Evolutionary conservation across 2,113 vertebrate genomes (phyloP), one percentile per base, ranked within the genome.

Genomic region (Puffinus mauretanicus): DNA sequence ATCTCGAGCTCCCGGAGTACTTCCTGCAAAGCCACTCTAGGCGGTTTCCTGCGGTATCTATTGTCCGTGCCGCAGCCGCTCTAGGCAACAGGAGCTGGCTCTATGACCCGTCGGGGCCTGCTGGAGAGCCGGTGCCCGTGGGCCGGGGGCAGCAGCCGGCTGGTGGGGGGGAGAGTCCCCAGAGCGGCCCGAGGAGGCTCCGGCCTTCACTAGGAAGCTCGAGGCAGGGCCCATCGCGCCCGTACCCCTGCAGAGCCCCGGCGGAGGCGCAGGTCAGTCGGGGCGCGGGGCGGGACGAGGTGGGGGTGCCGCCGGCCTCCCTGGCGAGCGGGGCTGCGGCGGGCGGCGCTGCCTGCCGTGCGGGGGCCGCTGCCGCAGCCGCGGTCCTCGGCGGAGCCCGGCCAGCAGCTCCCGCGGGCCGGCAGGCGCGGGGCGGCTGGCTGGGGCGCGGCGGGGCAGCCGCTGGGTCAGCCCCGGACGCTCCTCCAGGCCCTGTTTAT

Each of bases 201-300:
- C 10, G 49, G 44, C 42, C 57, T 57, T 67, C n/a, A 0, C 26
- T 13, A 9, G 27, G 46, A 77, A 34, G 21, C n/a, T 18, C 2
- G 22, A 40, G 65, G 16, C 16, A 7, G 77, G 46, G 32, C 16
- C 51, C 7, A 9, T 30, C 22, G 13, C 10, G 3, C 25, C 16
- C 29, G 13, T 22, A 38, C 8, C 11, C 20, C 29, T 20, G 40
- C 44, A 4, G 67, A 38, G 69, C 5, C 10, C 38, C 18, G 10
- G 66, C 30, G 11, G 69, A 34, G 34, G 62, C 22, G 14, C 83
- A 93, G 96, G 97, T 96, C 51, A 87, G 97, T 93, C 18, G 13
- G 46, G 8, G 62, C 21, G 18, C 21, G 66, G 55, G 55, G 34
- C 15, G 69, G 69, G 72, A 13, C 5, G 30, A 12, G 6, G 10